Evolutionary conservation across 2,797 vertebrate genomes (phyloP), one percentile per base, ranked within the genome.

Genomic region (Hypotaenidia okinawae): DNA sequence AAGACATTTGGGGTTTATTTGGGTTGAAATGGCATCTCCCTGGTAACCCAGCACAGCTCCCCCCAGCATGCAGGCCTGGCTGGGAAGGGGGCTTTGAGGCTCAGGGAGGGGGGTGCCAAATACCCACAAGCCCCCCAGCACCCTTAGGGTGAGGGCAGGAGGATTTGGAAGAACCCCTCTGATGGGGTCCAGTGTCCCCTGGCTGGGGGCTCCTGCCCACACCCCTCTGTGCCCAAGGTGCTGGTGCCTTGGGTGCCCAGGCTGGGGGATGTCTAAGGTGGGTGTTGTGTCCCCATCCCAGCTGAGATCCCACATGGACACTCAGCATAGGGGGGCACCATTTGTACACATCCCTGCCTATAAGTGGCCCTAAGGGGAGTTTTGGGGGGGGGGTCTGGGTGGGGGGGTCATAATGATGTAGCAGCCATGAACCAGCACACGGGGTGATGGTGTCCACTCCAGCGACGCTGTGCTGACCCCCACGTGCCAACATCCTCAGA

Each of bases 51-150:
- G 57, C 67, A 28, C 6, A 32, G 30, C 83, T 63, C 33, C 32
- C 24, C 68, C 45, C 3, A 2, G 30, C 16, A 2, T 0, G 18
- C 5, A 0, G 52, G 7, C 3, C 33, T n/a, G 35, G 6, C 35
- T n/a, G n/a, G 35, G 74, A 33, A 30, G 10, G 9, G 10, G 32
- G 25, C 5, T 4, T 28, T 13, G 28, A 35, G 41, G 43, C 8
- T 23, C 19, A 10, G 15, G 39, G 62, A 51, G 49, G n/a, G 5
- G 49, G 49, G 30, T 27, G 10, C 66, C 30, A 5, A 2, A 22
- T 6, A 4, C 54, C 47, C 8, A 0, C 84, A 57, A 22, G 11
- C 66, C 67, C 66, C 67, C 23, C n/a, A 21, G 19, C 24, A 24
- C n/a, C 35, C 67, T 62, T 12, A 11, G 35, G 18, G 28, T 11